These are phyloP conservation scores for Cremastobaeus sp. DNA, from an alignment of 2,888 invertebrate genomes.

Conservation along the genomic window DNA sequence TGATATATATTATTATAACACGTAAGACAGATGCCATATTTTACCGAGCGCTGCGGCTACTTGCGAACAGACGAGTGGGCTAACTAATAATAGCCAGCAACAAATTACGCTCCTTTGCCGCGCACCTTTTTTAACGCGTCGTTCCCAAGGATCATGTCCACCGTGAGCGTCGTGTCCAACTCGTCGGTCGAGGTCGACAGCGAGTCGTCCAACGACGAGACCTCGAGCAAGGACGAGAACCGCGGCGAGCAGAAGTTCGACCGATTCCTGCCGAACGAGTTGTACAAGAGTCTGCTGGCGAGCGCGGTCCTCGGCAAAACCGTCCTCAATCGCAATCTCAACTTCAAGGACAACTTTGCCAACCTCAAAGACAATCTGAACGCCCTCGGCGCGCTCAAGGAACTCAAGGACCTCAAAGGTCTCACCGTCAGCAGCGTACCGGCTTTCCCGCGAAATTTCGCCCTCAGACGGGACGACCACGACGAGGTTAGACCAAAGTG, in stretches of 20 bases:
- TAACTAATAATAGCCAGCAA: no score
- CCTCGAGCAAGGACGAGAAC: constrained; percentile 70
- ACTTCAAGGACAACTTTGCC: constrained; percentile 75
- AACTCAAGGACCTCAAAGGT: constrained; percentile 75
- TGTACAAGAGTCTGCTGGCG: constrained; percentile 88
- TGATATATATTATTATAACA: constrained; percentile 31
- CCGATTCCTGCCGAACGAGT: constrained; percentile 84
- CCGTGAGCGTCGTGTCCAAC: constrained; percentile 76
- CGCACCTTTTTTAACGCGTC: constrained; percentile 13
- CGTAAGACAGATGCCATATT: constrained; percentile 42
- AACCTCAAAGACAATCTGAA: constrained; percentile 75
- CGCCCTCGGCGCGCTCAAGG: constrained; percentile 75
- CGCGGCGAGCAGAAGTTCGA: constrained; percentile 78
- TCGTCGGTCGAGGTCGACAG: constrained; percentile 77
- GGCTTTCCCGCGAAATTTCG: constrained; percentile 77
- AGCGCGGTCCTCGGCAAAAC: constrained; percentile 83
- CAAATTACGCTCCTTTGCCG: constrained; percentile 33
- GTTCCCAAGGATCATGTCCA: constrained; percentile 70
- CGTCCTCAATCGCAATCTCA: constrained; percentile 74
- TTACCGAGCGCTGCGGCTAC: constrained; percentile 4
- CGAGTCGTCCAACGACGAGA: constrained; percentile 75
- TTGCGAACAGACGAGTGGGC: background rate
- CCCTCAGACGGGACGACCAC: constrained; percentile 74
- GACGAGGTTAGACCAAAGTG: constrained; percentile 75
- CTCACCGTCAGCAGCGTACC: constrained; percentile 77